A percentile compares a stretch with the other conserved stretches of the same genome.
Evolutionary conservation across 1,140 invertebrate genomes (phyloP).

Genomic region (Mizuhopecten yessoensis): DNA sequence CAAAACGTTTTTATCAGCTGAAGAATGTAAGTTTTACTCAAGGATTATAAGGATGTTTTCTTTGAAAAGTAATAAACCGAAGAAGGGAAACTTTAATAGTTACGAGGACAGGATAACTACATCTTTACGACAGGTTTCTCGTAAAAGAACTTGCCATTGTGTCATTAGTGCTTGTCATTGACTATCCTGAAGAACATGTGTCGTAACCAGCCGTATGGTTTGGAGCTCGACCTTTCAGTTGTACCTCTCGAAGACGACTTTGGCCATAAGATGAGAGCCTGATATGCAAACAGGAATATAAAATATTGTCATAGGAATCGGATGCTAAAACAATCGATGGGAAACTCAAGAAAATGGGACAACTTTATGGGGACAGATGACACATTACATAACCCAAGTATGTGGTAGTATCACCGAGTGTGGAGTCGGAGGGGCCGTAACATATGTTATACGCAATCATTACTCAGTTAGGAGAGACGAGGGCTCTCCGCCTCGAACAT

Average conservation of each 20-base stretch:
- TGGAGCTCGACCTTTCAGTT: not conserved
- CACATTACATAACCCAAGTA: constrained; percentile 11
- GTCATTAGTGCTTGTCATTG: not conserved
- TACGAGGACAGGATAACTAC: not conserved
- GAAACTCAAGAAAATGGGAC: not conserved
- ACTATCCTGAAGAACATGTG: not conserved
- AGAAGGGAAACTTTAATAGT: not conserved
- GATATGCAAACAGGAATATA: constrained; percentile 23
- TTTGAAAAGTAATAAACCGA: not conserved
- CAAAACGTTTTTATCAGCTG: too few species aligned
- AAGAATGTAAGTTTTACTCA: not conserved
- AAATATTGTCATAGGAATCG: constrained; percentile 27
- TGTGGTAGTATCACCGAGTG: not conserved
- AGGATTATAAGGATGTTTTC: not conserved
- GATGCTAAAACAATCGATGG: not conserved
- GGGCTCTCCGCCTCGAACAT: not conserved
- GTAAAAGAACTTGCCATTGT: not conserved
- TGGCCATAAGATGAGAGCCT: constrained; percentile 24
- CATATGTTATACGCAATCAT: not conserved
- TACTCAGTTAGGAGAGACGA: not conserved
- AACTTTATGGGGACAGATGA: constrained; percentile 33
- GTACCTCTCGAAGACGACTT: not conserved
- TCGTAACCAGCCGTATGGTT: not conserved
- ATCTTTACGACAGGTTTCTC: not conserved
- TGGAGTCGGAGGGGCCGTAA: not conserved